Evolutionary conservation across 2,888 invertebrate genomes (phyloP), one percentile per base, ranked within the genome.

Genomic region (Melitaea athalia): DNA sequence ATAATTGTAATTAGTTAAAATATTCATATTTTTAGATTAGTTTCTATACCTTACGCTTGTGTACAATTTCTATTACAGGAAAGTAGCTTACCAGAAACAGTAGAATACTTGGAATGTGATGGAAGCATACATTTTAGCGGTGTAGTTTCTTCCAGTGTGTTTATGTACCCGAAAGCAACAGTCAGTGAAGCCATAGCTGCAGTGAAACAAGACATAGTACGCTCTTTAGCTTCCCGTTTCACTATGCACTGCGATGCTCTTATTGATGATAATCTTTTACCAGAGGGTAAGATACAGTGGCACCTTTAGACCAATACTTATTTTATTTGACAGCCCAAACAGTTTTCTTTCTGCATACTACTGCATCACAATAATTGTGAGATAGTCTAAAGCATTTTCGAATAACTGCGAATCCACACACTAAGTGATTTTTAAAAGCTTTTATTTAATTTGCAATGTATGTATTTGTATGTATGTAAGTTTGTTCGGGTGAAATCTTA

Each of bases 181-280:
- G 94, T 97, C 42, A 92, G 91, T 60, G 96, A 96, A 81, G 96
- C 96, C 0, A 94, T 95, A 33, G 86, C 89, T 74, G 96, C 96
- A 31, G 93, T 98, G 12, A 96, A 96, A 80, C 95, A 96, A 82
- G 98, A 99, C 81, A 95, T 98, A 33, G 93, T 98, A 73, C 93
- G 98, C 69, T 98, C 98, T 64, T 88, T 98, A 68, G 95, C 96
- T 12, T 95, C 98, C 12, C 93, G 98, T 72, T 95, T 98, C 81
- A 97, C 98, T 79, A 96, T 98, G 94, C 97, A 98, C 82, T 98
- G 97, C 93, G 98, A 98, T 87, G 98, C 98, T 67, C 92, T 98
- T 64, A 96, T 97, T 76, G 97, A 97, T 86, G 97, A 97, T 83
- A 95, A 94, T 82, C 92, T 94, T 68, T 92, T 94, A 59, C 95